phyloP scores from a whole-genome alignment of 2,888 invertebrate genomes.

The Dioctria linearis region DNA sequence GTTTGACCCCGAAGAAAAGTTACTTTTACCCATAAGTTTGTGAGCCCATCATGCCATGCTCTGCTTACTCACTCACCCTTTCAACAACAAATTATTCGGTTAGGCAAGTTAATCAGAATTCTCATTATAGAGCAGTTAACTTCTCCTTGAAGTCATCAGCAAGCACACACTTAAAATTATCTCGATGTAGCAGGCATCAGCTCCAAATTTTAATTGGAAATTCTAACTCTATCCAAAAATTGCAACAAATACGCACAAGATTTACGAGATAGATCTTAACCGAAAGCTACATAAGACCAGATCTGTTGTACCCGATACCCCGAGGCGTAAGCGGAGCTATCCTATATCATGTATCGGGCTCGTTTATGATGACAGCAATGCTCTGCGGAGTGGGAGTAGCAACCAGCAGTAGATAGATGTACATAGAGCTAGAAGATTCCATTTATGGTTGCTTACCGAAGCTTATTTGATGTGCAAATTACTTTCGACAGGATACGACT shows the following conservation, averaged over 20 bases:
- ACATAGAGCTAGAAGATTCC: not conserved
- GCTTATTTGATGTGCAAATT: slow-evolving; percentile 59
- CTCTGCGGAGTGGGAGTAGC: not conserved
- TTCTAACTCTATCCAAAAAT: slow-evolving; percentile 48
- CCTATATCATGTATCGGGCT: not conserved
- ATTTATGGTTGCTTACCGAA: slow-evolving; percentile 38
- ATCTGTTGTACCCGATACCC: not conserved
- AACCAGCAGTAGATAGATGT: not conserved
- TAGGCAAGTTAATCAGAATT: slow-evolving; percentile 24
- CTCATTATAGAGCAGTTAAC: slow-evolving; percentile 33
- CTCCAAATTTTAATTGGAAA: slow-evolving; percentile 49
- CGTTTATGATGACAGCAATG: not conserved
- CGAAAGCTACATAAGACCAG: not conserved
- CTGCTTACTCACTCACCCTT: no score
- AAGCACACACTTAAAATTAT: slow-evolving; percentile 13
- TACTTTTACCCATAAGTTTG: no score
- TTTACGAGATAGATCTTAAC: slow-evolving; percentile 3
- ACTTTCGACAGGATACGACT: slow-evolving; percentile 55
- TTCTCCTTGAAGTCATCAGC: slow-evolving; percentile 36
- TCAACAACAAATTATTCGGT: not conserved
- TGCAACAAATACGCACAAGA: slow-evolving; percentile 45
- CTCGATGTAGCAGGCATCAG: not conserved
- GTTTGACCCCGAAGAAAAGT: no score
- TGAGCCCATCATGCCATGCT: no score
- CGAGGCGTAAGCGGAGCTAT: not conserved